Conservation (phyloP, 2,888 invertebrate genomes). For the Argyresthia goedartella region DNA sequence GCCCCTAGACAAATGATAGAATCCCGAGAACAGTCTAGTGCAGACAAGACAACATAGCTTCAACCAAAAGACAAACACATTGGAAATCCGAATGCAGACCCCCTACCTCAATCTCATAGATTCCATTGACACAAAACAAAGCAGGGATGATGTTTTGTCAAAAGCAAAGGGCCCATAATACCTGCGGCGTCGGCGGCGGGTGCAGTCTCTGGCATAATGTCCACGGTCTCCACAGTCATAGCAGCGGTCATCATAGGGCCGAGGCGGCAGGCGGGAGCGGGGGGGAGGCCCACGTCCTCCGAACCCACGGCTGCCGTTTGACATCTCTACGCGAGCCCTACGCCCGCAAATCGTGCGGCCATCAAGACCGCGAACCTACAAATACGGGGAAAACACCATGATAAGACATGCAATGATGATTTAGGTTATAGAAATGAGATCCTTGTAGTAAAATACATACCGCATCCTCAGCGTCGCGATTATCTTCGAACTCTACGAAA, state of each 20-base stretch:
- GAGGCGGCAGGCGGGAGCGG: slow-evolving; percentile 75
- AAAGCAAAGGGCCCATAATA: slow-evolving; percentile 13
- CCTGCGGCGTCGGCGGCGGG: slow-evolving; percentile 76
- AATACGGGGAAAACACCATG: neutral
- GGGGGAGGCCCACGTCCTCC: slow-evolving; percentile 73
- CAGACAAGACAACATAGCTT: too few relatives aligned
- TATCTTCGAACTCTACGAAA: slow-evolving; percentile 94
- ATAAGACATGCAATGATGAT: neutral
- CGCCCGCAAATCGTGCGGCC: slow-evolving; percentile 90
- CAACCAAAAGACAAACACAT: too few relatives aligned
- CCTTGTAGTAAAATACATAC: slow-evolving; percentile 63
- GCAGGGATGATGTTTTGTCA: too few relatives aligned
- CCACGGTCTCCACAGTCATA: slow-evolving; percentile 96
- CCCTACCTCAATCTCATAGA: too few relatives aligned
- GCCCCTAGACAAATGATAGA: too few relatives aligned
- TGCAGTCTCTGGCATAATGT: slow-evolving; percentile 93
- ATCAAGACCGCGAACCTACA: slow-evolving; percentile 72
- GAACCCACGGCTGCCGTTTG: slow-evolving; percentile 82
- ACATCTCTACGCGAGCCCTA: slow-evolving; percentile 91
- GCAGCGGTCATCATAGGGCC: slow-evolving; percentile 92
- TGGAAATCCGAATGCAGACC: too few relatives aligned
- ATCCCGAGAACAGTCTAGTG: too few relatives aligned
- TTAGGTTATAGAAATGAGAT: too few relatives aligned
- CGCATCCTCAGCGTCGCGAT: slow-evolving; percentile 93
- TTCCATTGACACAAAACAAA: too few relatives aligned